These are phyloP conservation scores for Sebastes steindachneri DNA, from an alignment of 2,797 vertebrate genomes.

Conservation along the genomic window DNA sequence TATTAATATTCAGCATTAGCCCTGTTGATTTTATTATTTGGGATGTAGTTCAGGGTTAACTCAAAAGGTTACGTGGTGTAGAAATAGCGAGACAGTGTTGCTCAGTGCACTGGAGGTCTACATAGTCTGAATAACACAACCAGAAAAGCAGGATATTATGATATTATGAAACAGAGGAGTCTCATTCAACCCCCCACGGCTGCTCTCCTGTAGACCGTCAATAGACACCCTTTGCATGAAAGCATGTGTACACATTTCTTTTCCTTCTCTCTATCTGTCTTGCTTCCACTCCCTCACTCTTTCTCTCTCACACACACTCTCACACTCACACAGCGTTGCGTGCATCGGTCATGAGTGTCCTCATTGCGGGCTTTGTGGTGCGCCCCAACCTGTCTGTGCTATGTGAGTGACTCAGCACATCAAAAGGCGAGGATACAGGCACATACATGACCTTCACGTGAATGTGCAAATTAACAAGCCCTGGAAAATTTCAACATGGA, in stretches of 20 bases:
- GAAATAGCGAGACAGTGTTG: constrained; percentile 21
- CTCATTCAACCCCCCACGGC: background rate
- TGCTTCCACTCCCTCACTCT: background rate
- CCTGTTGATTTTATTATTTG: background rate
- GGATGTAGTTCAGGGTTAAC: background rate
- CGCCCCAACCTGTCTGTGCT: constrained; percentile 58
- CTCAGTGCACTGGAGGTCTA: constrained; percentile 13
- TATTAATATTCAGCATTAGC: background rate
- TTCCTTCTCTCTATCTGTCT: background rate
- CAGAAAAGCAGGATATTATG: constrained; percentile 3
- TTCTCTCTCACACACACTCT: background rate
- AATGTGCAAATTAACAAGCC: constrained; percentile 34
- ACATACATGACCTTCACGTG: constrained; percentile 55
- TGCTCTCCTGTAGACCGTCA: background rate
- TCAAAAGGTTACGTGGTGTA: background rate
- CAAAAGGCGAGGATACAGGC: constrained; percentile 49
- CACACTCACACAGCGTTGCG: constrained; percentile 12
- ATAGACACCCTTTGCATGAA: background rate
- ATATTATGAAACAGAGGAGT: constrained; percentile 28
- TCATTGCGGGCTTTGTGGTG: constrained; percentile 39
- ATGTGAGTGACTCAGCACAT: constrained; percentile 69
- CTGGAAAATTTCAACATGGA: constrained; percentile 28
- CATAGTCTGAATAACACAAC: background rate
- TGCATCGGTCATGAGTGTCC: constrained; percentile 54
- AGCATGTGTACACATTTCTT: background rate